Evolutionary conservation across 2,888 invertebrate genomes (phyloP).

Genomic region (Metallyticus violacea): DNA sequence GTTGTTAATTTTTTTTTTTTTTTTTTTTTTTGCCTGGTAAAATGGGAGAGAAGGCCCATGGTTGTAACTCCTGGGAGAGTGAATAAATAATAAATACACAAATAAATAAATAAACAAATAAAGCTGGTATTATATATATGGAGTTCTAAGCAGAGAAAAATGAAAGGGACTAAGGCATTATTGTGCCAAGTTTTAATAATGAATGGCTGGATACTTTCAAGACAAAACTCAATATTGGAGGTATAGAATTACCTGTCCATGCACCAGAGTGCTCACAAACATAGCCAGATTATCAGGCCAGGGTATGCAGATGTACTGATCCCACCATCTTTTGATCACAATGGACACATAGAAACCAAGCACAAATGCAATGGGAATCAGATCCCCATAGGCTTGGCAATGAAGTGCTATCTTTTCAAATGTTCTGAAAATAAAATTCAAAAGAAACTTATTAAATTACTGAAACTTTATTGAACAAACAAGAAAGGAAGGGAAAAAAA

Average conservation of each 20-base stretch:
- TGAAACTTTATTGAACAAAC: background rate
- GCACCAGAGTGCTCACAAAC: slow-evolving; percentile 43
- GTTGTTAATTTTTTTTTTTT: no score
- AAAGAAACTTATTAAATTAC: background rate
- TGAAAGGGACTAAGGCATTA: no score
- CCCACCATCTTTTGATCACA: slow-evolving; percentile 49
- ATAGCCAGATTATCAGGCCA: slow-evolving; percentile 46
- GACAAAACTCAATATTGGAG: no score
- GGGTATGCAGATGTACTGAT: slow-evolving; percentile 45
- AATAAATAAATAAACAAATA: no score
- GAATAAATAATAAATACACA: no score
- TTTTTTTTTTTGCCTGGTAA: no score
- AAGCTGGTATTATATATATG: no score
- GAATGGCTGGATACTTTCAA: background rate
- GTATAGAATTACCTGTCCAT: slow-evolving; percentile 37
- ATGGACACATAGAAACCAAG: slow-evolving; percentile 51
- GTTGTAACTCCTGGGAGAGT: no score
- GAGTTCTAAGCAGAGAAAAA: no score
- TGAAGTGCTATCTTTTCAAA: slow-evolving; percentile 37
- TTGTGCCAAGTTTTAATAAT: no score
- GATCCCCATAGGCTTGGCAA: slow-evolving; percentile 39
- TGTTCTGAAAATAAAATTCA: slow-evolving; percentile 28
- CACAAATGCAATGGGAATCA: slow-evolving; percentile 49
- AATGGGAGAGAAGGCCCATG: no score
- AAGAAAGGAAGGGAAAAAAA: background rate